Evolutionary conservation across 1,140 invertebrate genomes (phyloP).

Genomic region (Drosophila virilis): DNA sequence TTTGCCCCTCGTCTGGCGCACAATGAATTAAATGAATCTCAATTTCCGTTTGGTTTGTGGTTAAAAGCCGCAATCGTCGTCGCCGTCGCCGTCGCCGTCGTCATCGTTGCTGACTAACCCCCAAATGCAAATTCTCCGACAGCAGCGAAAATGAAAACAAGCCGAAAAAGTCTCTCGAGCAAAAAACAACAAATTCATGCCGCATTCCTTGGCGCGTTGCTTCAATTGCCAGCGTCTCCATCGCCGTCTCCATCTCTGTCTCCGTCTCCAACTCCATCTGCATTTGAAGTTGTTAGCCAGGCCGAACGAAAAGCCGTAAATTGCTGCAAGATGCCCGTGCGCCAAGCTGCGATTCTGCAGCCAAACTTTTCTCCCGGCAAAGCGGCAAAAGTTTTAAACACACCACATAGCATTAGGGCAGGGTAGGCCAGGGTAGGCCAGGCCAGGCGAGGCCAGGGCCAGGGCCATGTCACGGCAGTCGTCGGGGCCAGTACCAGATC

Average conservation of each 20-base stretch:
- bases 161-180: slow-evolving; percentile 5
- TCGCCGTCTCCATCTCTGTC: background rate
- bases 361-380: slow-evolving; percentile 67
- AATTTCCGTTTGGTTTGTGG: slow-evolving; percentile 82
- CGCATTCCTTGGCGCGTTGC: slow-evolving; percentile 20
- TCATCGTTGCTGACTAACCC: slow-evolving; percentile 3
- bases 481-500: slow-evolving; percentile 31
- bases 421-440: background rate
- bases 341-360: slow-evolving; percentile 47
- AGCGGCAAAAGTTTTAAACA: slow-evolving; percentile 53
- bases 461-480: slow-evolving; percentile 34
- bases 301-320: slow-evolving; percentile 64
- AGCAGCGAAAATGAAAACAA: slow-evolving; percentile 68
- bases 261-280: slow-evolving; percentile 28
- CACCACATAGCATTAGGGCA: slow-evolving; percentile 20
- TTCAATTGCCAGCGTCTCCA: slow-evolving; percentile 10
- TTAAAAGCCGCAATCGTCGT: slow-evolving; percentile 73
- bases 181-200: slow-evolving; percentile 25
- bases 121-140: slow-evolving; percentile 71
- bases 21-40: slow-evolving; percentile 83
- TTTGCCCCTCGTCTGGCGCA: slow-evolving; percentile 45
- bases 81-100: slow-evolving; percentile 46
- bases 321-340: slow-evolving; percentile 77
- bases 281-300: slow-evolving; percentile 58
- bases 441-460: background rate